Percentiles rank a stretch among this genome's conserved stretches.
Conservation (phyloP, 2,888 invertebrate genomes). For the Acanthosepion esculentum region DNA sequence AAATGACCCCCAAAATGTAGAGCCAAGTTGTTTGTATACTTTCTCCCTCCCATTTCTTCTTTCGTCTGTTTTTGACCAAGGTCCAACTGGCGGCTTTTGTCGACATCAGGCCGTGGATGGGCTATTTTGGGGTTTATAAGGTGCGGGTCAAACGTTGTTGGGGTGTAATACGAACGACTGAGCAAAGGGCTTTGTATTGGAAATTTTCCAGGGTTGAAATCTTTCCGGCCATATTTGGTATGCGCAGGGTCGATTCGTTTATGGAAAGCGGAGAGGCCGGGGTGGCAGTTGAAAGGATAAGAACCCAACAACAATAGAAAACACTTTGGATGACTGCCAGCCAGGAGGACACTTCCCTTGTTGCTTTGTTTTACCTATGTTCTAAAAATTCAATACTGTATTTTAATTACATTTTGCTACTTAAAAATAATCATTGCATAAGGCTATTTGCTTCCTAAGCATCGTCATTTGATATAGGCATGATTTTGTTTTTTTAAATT, state of each 20-base stretch:
- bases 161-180: neutral
- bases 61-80: neutral
- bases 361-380: neutral
- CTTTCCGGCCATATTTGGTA: neutral
- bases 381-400: slow-evolving; percentile 4
- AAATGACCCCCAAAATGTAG: neutral
- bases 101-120: neutral
- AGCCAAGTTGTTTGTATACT: neutral
- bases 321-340: no score
- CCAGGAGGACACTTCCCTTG: neutral
- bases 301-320: no score
- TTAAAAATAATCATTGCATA: no score
- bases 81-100: slow-evolving; percentile 33
- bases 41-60: no score
- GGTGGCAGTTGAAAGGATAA: no score
- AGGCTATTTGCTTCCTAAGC: no score
- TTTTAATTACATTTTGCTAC: neutral
- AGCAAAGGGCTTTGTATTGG: neutral
- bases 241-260: slow-evolving; percentile 4
- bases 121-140: neutral
- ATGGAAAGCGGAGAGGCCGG: neutral
- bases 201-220: neutral
- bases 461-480: no score
- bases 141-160: neutral
- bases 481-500: no score